These are phyloP conservation scores for Acleris sparsana DNA, from an alignment of 2,888 invertebrate genomes.

Conservation along the genomic window DNA sequence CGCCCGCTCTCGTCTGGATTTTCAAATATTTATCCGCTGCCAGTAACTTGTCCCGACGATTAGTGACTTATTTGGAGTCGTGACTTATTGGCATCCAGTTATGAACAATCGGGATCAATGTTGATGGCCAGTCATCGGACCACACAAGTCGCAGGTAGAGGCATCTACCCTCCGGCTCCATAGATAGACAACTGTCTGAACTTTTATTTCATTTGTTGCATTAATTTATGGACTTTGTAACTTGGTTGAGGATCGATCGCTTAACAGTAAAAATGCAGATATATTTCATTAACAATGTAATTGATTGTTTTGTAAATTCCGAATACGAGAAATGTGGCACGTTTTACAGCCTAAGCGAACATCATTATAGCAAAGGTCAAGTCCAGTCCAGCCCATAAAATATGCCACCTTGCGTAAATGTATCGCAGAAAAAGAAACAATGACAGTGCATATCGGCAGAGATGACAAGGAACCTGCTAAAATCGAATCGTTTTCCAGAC, in stretches of 20 bases:
- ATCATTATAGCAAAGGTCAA: constrained; percentile 32
- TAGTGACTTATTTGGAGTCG: constrained; percentile 13
- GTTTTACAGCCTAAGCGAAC: constrained; percentile 23
- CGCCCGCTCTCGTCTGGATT: not conserved
- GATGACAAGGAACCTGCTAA: constrained; percentile 23
- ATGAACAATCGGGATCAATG: constrained; percentile 24
- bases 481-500: constrained; percentile 36
- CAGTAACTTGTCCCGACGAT: not conserved
- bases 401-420: constrained; percentile 30
- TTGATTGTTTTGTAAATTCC: not conserved
- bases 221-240: constrained; percentile 14
- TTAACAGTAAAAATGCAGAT: too few relatives aligned
- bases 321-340: constrained; percentile 8
- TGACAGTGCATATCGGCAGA: not conserved
- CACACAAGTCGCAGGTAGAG: constrained; percentile 66
- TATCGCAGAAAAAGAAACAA: constrained; percentile 23
- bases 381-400: constrained; percentile 26
- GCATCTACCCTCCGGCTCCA: constrained; percentile 26
- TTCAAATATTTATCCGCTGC: constrained; percentile 3
- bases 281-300: too few relatives aligned
- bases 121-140: constrained; percentile 49
- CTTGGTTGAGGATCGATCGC: not conserved
- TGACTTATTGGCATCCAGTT: constrained; percentile 27
- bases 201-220: constrained; percentile 30
- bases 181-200: constrained; percentile 29